Evolutionary conservation across 2,888 invertebrate genomes (phyloP).

Genomic region (Stenodera caucasica): DNA sequence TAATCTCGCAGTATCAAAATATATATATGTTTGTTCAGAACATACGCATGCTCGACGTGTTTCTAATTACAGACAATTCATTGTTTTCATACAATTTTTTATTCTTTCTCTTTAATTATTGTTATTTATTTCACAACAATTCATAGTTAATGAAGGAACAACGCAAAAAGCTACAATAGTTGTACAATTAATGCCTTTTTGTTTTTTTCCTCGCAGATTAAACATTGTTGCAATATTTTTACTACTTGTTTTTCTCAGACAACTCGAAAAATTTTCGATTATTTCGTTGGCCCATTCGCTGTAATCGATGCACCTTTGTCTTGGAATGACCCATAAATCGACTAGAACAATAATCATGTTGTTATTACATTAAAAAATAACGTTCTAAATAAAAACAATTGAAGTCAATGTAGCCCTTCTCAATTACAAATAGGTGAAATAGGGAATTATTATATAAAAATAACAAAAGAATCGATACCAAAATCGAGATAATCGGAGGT

Average conservation of each 20-base stretch:
- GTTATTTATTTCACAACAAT: no score
- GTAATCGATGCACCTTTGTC: neutral
- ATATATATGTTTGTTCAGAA: neutral
- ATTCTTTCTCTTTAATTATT: neutral
- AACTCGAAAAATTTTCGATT: neutral
- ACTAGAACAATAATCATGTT: neutral
- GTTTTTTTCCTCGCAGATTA: neutral
- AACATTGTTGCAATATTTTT: neutral
- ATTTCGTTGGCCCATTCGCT: neutral
- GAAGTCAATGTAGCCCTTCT: no score
- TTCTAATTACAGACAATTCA: neutral
- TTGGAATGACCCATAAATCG: neutral
- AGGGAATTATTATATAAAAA: no score
- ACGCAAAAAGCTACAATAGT: neutral
- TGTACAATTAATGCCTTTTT: neutral
- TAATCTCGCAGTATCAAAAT: neutral
- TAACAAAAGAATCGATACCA: no score
- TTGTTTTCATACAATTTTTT: neutral
- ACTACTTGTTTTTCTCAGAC: neutral
- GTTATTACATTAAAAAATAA: neutral
- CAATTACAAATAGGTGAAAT: no score
- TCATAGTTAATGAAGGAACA: neutral
- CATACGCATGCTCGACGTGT: constrained; percentile 19
- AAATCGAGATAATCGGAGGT: no score
- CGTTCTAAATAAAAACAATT: no score